phyloP scores from a whole-genome alignment of 2,888 invertebrate species.

The Andricus curvator region DNA sequence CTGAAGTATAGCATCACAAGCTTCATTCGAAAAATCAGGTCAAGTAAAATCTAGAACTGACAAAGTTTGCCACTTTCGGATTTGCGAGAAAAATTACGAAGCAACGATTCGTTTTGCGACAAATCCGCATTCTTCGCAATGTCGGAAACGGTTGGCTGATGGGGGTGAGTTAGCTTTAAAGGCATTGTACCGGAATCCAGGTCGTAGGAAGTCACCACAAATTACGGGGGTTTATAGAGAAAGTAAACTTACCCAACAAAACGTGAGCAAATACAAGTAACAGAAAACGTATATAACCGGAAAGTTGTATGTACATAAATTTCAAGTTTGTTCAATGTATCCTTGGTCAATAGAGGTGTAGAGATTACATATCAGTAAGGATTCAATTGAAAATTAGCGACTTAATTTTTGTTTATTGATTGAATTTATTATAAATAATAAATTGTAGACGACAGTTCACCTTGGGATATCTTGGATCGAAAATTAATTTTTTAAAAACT shows the following conservation, averaged over 20 bases:
- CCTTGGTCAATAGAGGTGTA: too few species aligned
- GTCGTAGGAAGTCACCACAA: slow-evolving; percentile 22
- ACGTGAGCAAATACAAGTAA: slow-evolving; percentile 15
- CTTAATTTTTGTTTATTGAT: too few species aligned
- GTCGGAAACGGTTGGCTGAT: slow-evolving; percentile 9
- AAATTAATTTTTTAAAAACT: too few species aligned
- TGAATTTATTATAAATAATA: too few species aligned
- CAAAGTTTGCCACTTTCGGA: not conserved
- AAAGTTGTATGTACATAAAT: not conserved
- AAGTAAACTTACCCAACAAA: slow-evolving; percentile 8
- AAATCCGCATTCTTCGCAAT: slow-evolving; percentile 15
- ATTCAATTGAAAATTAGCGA: too few species aligned
- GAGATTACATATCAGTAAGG: too few species aligned
- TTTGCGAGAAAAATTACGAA: not conserved
- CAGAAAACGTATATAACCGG: not conserved
- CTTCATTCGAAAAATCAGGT: not conserved
- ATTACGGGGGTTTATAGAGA: slow-evolving; percentile 1
- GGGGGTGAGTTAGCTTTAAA: slow-evolving; percentile 20
- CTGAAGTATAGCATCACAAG: not conserved
- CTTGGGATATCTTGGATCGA: too few species aligned
- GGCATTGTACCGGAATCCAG: slow-evolving; percentile 16
- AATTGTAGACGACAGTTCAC: too few species aligned
- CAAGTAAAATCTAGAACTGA: not conserved
- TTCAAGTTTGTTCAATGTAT: not conserved
- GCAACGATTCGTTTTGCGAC: slow-evolving; percentile 2